Percentiles rank a stretch among this genome's conserved stretches.
Conservation (phyloP, 2,797 vertebrate species). For the Ispidina picta region DNA sequence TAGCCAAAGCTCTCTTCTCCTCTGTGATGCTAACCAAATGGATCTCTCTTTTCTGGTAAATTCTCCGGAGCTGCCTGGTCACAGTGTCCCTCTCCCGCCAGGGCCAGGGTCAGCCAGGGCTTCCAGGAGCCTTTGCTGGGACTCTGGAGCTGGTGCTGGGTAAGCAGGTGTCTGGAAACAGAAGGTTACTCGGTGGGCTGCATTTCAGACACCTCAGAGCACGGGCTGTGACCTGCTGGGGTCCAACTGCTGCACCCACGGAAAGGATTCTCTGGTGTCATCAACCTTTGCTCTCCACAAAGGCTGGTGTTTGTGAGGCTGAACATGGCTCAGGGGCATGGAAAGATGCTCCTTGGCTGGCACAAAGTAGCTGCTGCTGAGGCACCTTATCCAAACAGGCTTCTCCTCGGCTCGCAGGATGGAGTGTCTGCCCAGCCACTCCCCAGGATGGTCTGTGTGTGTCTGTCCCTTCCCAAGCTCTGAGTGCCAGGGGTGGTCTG, state of each 20-base stretch:
- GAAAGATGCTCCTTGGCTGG: not conserved
- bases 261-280: not conserved
- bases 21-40: not conserved
- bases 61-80: not conserved
- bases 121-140: not conserved
- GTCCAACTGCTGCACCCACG: not conserved
- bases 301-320: not conserved
- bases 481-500: no score
- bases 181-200: not conserved
- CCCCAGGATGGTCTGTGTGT: no score
- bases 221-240: not conserved
- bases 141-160: not conserved
- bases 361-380: not conserved
- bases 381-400: not conserved
- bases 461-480: no score
- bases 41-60: not conserved
- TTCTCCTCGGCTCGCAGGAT: not conserved
- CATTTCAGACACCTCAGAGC: not conserved
- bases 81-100: rapidly evolving
- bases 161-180: not conserved
- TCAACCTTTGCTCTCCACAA: not conserved
- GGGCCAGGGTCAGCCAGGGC: not conserved
- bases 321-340: not conserved
- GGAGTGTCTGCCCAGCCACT: rapidly evolving
- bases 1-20: not conserved